Evolutionary conservation across 2,113 vertebrate genomes (phyloP), one percentile per base, ranked within the genome.

Genomic region (Kryptolebias marmoratus): DNA sequence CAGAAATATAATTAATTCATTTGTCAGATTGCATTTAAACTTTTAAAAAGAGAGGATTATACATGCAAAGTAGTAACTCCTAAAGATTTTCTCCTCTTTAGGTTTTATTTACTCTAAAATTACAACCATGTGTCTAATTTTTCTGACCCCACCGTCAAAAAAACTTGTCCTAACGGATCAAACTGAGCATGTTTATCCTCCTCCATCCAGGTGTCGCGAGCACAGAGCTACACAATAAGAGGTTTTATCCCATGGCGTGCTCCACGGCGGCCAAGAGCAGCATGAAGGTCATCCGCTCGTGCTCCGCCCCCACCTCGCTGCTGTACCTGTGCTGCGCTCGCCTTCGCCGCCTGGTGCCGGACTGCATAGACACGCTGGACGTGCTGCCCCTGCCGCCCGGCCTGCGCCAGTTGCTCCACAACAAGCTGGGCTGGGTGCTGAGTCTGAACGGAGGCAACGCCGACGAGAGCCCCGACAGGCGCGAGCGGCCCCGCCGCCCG

Each of bases 251-350:
- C 0, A 98, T 99, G 97, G 98, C 96, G n/a, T 99, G 98, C 85
- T 99, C 97, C 1, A 99, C 98, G 0, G 98, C 98, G 0, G 98
- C 98, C 4, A 98, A 97, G 73, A 99, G 98, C 93, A 98, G 97
- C 93, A 99, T 99, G 98, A 99, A 99, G 89, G 95, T 99, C 75
- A 99, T 98, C 91, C 90, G 97, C 0, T 97, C 96, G 0, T 97
- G 96, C 0, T 95, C 95, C 15, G 95, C 95, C 13, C 89, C 94
- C 84, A 99, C 98, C 0, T 98, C 97, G 48, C 94, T 99, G 79
- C 96, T 99, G 80, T 99, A 97, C 79, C 94, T 99, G 12, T 99
- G 98, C 90, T 99, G 98, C 8, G 95, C 93, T 61, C 97, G 96
- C 79, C 94, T 99, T 61, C 97, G 97, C 64, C 96, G 97, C 91